Evolutionary conservation across 2,113 vertebrate species (phyloP), one percentile per base, ranked within the genome.

Genomic region (Rhynchopsitta pachyrhyncha): DNA sequence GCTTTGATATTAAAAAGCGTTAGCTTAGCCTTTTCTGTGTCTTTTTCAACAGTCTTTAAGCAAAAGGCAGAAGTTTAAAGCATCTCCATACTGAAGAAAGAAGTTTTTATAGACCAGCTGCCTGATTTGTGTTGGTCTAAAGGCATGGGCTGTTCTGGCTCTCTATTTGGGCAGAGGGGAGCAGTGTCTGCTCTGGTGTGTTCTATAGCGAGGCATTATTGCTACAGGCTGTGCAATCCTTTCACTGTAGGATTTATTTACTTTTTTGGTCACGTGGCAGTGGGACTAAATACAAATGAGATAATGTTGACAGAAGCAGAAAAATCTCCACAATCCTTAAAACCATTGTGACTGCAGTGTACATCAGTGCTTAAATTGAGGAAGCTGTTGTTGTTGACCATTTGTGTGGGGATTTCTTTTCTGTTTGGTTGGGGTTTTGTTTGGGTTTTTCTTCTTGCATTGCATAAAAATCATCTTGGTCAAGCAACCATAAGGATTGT

Each of bases 301-400:
- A 87, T 92, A 73, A 82, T 82, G 86, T 94, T 96, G 93, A 96
- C 95, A 93, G 89, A 93, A 92, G 95, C 95, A 96, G 89, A 92
- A 94, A 95, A 95, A 89, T 60, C 1, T 17, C 57, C 74, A 50
- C 44, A 91, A n/a, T 82, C 70, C 70, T 95, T 92, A 91, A 96
- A 96, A 85, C 91, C n/a, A 84, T 85, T 91, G 94, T 91, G 89
- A 55, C 47, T 82, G 8, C 74, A 69, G 78, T 35, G 95, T 75
- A 23, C 86, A 57, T 5, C 77, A 42, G 89, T 66, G 77, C 66
- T 89, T 89, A 73, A 92, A 93, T 33, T 25, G 89, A 82, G 94
- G 81, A 77, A 91, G 81, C 67, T 84, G 95, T 49, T 73, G 95
- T 49, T 73, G 41, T 68, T 91, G 81, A 52, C 57, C 19, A 17